Conservation (phyloP, 1,140 invertebrate species). For the Brachionus rotundiformis region DNA sequence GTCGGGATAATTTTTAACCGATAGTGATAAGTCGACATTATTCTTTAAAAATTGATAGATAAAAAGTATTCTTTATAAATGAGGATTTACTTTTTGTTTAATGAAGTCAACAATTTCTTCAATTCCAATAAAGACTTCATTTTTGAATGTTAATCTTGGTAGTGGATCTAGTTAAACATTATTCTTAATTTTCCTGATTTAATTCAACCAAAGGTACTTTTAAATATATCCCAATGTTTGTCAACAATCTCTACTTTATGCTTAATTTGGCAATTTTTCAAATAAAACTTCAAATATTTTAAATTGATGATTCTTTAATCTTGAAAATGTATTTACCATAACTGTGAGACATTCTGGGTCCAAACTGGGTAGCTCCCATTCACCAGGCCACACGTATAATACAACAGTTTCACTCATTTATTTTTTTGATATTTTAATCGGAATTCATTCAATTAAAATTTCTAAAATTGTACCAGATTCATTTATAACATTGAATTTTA, state of each 20-base stretch:
- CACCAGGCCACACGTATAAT: constrained; percentile 38
- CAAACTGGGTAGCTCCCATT: constrained; percentile 39
- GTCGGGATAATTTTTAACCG: constrained; percentile 26
- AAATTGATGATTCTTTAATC: too few species aligned
- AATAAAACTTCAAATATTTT: constrained; percentile 23
- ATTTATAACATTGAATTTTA: background rate
- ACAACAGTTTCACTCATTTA: background rate
- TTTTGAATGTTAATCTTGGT: constrained; percentile 9
- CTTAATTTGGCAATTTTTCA: constrained; percentile 21
- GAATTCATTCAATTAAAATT: background rate
- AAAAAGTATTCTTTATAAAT: background rate
- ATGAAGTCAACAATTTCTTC: constrained; percentile 23
- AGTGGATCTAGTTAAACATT: background rate
- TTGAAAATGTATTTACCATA: constrained; percentile 19
- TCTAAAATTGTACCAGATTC: background rate
- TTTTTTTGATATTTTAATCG: background rate
- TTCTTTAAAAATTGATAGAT: background rate
- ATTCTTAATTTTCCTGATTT: background rate
- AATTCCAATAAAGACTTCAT: background rate
- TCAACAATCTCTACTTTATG: background rate
- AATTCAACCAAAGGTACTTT: background rate
- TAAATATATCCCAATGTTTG: constrained; percentile 35
- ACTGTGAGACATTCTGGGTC: constrained; percentile 33
- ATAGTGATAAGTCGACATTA: background rate
- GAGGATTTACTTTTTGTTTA: background rate